phyloP scores from a whole-genome alignment of 2,113 vertebrate genomes.

The Ivindomyrus marchei region DNA sequence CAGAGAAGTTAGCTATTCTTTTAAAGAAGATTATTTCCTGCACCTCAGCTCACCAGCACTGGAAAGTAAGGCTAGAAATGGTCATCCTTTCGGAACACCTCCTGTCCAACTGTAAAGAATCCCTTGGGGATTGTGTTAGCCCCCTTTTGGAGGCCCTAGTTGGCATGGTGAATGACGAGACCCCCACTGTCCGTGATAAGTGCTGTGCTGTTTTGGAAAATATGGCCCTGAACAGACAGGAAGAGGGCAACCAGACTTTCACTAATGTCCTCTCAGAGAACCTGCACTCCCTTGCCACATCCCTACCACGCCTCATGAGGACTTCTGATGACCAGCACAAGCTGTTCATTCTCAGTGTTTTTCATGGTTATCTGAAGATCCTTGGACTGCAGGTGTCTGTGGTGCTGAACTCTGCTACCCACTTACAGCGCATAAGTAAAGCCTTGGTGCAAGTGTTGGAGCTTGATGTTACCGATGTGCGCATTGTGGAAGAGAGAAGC shows the following conservation, averaged over 20 bases:
- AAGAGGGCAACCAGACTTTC: constrained; percentile 57
- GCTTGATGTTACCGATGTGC: constrained; percentile 75
- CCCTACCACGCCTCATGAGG: constrained; percentile 83
- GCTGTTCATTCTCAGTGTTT: constrained; percentile 69
- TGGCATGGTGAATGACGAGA: constrained; percentile 75
- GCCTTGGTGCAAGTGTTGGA: constrained; percentile 86
- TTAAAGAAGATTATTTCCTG: constrained; percentile 71
- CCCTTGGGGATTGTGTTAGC: constrained; percentile 62
- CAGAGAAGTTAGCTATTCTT: constrained; percentile 62
- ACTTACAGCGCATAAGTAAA: constrained; percentile 81
- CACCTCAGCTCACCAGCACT: constrained; percentile 75
- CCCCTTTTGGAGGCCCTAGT: constrained; percentile 77
- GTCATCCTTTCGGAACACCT: constrained; percentile 66
- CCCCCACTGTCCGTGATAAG: constrained; percentile 60
- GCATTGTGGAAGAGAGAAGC: constrained; percentile 72
- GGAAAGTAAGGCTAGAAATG: constrained; percentile 78
- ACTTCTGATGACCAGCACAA: constrained; percentile 80
- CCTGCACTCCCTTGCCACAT: constrained; percentile 75
- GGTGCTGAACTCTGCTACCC: constrained; percentile 70
- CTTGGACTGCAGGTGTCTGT: constrained; percentile 70
- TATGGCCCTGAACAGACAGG: constrained; percentile 53
- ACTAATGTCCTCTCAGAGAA: constrained; percentile 78
- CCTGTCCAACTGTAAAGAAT: constrained; percentile 63
- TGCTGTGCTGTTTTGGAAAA: constrained; percentile 54
- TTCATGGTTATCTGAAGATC: constrained; percentile 83